phyloP scores from a whole-genome alignment of 2,797 vertebrate genomes.

The Spea hammondii region DNA sequence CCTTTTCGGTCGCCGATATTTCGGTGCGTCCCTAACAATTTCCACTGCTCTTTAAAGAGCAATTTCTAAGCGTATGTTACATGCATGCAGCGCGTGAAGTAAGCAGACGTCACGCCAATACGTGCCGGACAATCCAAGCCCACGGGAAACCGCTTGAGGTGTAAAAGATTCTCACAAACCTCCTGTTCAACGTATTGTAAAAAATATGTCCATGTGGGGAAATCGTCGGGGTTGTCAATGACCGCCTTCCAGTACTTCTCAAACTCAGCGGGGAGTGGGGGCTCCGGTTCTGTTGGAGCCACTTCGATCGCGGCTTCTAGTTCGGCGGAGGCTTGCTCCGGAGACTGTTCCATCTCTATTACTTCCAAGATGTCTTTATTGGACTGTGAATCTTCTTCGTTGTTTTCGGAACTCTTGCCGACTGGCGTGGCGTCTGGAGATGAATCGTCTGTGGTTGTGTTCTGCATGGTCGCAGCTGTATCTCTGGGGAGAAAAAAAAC shows the following conservation, averaged over 20 bases:
- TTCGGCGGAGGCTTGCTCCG: slow-evolving; percentile 73
- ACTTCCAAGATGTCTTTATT: slow-evolving; percentile 73
- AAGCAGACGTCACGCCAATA: too few species aligned
- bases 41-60: too few species aligned
- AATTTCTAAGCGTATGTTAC: too few species aligned
- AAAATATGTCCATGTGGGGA: slow-evolving; percentile 94
- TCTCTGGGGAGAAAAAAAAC: background rate
- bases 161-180: slow-evolving; percentile 68
- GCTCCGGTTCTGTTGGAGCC: slow-evolving; percentile 61
- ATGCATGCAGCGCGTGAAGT: too few species aligned
- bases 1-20: too few species aligned
- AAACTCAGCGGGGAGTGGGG: slow-evolving; percentile 81
- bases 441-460: slow-evolving; percentile 63
- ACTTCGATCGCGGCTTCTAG: slow-evolving; percentile 70
- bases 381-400: slow-evolving; percentile 58
- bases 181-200: slow-evolving; percentile 96
- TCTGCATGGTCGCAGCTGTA: slow-evolving; percentile 1
- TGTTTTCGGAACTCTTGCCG: slow-evolving; percentile 47
- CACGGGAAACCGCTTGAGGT: too few species aligned
- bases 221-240: slow-evolving; percentile 91
- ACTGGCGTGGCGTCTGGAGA: slow-evolving; percentile 55
- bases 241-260: slow-evolving; percentile 90
- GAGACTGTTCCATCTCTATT: slow-evolving; percentile 70
- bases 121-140: too few species aligned
- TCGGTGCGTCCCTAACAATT: too few species aligned